These are phyloP conservation scores for Cephalopholis sonnerati DNA, from an alignment of 2,113 vertebrate genomes.

Conservation along the genomic window DNA sequence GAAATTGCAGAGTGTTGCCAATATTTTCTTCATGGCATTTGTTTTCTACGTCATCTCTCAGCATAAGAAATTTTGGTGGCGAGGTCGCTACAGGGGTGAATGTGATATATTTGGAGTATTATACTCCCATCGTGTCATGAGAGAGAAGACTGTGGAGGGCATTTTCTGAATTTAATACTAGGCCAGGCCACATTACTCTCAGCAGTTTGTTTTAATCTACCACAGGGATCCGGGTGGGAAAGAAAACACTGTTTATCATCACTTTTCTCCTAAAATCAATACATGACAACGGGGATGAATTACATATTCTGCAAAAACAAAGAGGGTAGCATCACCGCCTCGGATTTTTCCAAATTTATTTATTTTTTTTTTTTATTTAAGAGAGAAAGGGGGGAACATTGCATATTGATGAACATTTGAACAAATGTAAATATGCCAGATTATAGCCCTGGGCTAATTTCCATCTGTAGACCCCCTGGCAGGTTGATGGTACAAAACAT, in stretches of 20 bases:
- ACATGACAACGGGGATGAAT: slow-evolving; percentile 62
- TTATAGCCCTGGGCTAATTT: too few relatives aligned
- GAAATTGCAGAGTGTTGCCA: not conserved
- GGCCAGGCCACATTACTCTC: slow-evolving; percentile 49
- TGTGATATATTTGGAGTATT: slow-evolving; percentile 41
- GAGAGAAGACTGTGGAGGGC: slow-evolving; percentile 33
- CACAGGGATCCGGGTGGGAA: slow-evolving; percentile 41
- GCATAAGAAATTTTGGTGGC: not conserved
- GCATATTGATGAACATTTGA: too few relatives aligned
- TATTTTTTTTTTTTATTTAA: too few relatives aligned
- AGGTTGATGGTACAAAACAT: too few relatives aligned
- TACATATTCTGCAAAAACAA: slow-evolving; percentile 59
- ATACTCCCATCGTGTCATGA: slow-evolving; percentile 34
- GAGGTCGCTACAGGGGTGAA: slow-evolving; percentile 1
- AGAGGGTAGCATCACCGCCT: slow-evolving; percentile 18
- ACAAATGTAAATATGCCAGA: too few relatives aligned
- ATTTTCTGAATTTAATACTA: slow-evolving; percentile 62
- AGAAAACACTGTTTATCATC: slow-evolving; percentile 70
- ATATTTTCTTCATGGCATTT: slow-evolving; percentile 22
- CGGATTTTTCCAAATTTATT: not conserved
- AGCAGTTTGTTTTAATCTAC: slow-evolving; percentile 69
- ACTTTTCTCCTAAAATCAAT: slow-evolving; percentile 70
- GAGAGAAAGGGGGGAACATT: too few relatives aligned
- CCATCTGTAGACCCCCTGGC: too few relatives aligned
- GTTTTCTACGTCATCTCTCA: slow-evolving; percentile 12